Conservation (phyloP, 2,797 vertebrate species). For the Oreortyx pictus region DNA sequence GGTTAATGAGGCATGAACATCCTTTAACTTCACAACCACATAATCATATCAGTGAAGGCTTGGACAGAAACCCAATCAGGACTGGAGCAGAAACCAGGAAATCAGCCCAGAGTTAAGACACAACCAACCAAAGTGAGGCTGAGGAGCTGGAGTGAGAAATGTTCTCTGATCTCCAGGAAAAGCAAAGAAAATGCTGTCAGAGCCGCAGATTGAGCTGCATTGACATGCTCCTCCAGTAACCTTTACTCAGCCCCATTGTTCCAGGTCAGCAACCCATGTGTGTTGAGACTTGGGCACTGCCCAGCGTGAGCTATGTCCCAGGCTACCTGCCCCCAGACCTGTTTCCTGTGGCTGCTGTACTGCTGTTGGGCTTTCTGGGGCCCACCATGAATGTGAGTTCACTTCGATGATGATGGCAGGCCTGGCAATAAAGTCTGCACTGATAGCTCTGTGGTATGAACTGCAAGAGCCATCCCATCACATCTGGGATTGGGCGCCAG, state of each 20-base stretch:
- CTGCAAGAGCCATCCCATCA: not conserved
- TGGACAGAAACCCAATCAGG: not conserved
- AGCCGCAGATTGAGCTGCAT: not conserved
- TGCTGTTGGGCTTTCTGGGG: not conserved
- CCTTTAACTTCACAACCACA: not conserved
- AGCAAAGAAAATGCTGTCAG: not conserved
- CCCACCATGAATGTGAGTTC: fast-evolving
- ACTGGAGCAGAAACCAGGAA: not conserved
- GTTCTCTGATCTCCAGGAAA: not conserved
- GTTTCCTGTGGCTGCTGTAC: not conserved
- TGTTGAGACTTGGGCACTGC: fast-evolving
- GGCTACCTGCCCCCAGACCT: not conserved
- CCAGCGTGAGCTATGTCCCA: not conserved
- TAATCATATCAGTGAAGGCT: not conserved
- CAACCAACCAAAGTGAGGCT: not conserved
- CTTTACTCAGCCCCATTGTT: fast-evolving
- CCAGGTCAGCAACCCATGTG: not conserved
- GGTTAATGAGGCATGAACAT: not conserved
- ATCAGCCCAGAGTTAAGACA: not conserved
- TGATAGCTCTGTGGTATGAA: fast-evolving
- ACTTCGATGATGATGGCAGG: not conserved
- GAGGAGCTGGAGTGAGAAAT: not conserved
- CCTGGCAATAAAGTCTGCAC: not conserved
- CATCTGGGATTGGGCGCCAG: not conserved
- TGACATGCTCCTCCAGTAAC: not conserved